Evolutionary conservation across 1,140 invertebrate species (phyloP).

Genomic region (Zaprionus gabonicus): DNA sequence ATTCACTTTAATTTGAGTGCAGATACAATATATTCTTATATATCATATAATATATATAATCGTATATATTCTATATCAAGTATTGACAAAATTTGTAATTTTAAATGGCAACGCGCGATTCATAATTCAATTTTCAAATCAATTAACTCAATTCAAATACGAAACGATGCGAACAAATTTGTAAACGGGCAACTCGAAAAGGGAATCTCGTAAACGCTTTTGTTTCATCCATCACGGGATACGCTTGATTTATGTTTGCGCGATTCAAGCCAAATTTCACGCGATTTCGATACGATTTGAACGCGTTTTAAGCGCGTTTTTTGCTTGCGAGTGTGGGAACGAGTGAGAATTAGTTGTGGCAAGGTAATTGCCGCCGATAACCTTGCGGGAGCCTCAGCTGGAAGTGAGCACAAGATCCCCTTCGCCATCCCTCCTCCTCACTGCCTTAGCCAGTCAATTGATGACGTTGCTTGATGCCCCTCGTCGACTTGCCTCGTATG

Average conservation of each 20-base stretch:
- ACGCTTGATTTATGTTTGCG: neutral
- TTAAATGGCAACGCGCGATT: slow-evolving; percentile 19
- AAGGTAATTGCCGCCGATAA: neutral
- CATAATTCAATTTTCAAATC: slow-evolving; percentile 31
- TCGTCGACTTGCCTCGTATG: neutral
- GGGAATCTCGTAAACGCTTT: neutral
- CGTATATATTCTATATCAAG: neutral
- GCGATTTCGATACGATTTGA: neutral
- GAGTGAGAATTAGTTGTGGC: neutral
- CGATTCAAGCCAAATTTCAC: neutral
- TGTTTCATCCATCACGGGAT: neutral
- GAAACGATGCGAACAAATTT: neutral
- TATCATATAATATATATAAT: neutral
- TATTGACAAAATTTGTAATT: slow-evolving; percentile 8
- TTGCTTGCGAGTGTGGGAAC: neutral
- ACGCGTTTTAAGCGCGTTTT: neutral
- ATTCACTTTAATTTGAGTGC: slow-evolving; percentile 17
- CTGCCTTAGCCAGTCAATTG: neutral
- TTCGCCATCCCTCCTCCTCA: neutral
- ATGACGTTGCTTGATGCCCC: neutral
- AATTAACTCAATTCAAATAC: slow-evolving; percentile 24
- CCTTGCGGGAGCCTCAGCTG: neutral
- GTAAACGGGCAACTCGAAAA: neutral
- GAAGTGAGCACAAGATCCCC: neutral
- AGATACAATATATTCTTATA: neutral